phyloP scores from a whole-genome alignment of 2,113 vertebrate species.

The Heptranchias perlo region DNA sequence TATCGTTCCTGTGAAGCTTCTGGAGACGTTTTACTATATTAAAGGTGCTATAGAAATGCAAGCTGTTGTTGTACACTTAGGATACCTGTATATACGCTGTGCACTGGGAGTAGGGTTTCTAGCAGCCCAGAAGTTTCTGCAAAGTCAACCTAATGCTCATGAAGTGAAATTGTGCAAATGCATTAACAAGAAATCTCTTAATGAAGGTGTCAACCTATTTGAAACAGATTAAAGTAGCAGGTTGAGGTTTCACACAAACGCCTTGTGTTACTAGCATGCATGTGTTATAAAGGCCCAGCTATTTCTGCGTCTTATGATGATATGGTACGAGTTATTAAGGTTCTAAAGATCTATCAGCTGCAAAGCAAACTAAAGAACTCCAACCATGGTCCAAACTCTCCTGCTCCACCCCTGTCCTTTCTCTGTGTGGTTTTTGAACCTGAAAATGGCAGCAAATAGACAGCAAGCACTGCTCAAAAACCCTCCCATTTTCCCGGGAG shows the following conservation, averaged over 20 bases:
- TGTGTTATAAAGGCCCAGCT: background rate
- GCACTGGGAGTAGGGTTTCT: background rate
- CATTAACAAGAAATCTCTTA: background rate
- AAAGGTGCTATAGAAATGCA: background rate
- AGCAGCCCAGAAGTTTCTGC: background rate
- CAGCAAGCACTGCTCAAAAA: background rate
- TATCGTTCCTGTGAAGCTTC: background rate
- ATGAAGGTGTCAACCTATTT: background rate
- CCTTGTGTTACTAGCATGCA: background rate
- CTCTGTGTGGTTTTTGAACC: background rate
- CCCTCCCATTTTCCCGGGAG: background rate
- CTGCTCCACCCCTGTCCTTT: background rate
- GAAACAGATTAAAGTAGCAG: background rate
- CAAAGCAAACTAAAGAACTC: background rate
- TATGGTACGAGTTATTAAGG: background rate
- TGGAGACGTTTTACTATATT: background rate
- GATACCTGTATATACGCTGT: background rate
- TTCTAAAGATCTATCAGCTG: background rate
- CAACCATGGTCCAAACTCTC: background rate
- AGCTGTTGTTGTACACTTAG: background rate
- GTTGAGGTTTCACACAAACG: background rate
- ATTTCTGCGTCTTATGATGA: background rate
- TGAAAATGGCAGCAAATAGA: background rate
- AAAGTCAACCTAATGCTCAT: background rate
- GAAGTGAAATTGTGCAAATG: background rate